Percentiles rank a stretch among this genome's conserved stretches.
phyloP scores from a whole-genome alignment of 1,140 invertebrate species.

The Musca vetustissima region DNA sequence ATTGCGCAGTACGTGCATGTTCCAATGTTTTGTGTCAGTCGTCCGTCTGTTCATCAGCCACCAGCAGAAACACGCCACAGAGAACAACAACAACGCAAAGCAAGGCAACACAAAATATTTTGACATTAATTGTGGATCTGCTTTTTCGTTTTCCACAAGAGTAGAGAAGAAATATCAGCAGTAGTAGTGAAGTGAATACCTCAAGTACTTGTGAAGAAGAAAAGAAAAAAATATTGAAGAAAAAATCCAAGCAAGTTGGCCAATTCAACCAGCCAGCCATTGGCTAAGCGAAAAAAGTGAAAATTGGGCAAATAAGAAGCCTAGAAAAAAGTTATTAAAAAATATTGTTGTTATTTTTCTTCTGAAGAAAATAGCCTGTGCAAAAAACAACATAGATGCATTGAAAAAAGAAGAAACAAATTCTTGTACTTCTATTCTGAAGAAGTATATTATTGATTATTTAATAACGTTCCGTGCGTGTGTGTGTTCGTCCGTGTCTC shows the following conservation, averaged over 20 bases:
- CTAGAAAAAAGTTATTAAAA: not conserved
- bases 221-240: conserved; percentile 12
- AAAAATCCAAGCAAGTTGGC: too few relatives aligned
- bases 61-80: conserved; percentile 17
- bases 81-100: too few relatives aligned
- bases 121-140: conserved; percentile 11
- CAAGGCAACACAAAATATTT: conserved; percentile 7
- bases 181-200: not conserved
- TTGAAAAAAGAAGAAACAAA: too few relatives aligned
- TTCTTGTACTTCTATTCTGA: too few relatives aligned
- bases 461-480: not conserved
- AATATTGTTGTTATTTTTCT: too few relatives aligned
- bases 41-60: not conserved
- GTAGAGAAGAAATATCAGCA: too few relatives aligned
- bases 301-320: conserved; percentile 3
- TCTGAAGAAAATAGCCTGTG: too few relatives aligned
- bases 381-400: too few relatives aligned
- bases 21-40: too few relatives aligned
- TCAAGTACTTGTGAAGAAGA: not conserved
- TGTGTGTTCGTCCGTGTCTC: conserved; percentile 6
- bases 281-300: conserved; percentile 10
- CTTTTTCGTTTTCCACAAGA: too few relatives aligned
- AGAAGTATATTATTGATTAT: too few relatives aligned
- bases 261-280: too few relatives aligned
- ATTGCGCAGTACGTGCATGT: conserved; percentile 7